Conservation (phyloP, 2,888 invertebrate genomes). For the Balanococcus diminutus region DNA sequence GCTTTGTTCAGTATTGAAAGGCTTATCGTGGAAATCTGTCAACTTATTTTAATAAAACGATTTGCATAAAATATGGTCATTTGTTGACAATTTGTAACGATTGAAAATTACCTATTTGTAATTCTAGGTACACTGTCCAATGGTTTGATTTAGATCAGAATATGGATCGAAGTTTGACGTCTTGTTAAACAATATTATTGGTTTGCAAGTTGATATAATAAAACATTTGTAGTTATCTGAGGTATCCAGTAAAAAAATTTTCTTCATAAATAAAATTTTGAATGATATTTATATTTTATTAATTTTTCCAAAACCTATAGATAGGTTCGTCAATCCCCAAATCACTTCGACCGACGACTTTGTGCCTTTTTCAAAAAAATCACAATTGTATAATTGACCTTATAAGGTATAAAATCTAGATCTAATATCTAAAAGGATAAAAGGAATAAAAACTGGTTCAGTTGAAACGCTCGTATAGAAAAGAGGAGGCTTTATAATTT, state of each 20-base stretch:
- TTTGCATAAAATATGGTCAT: neutral
- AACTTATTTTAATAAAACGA: neutral
- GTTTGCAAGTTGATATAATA: too few relatives aligned
- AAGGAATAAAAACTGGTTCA: conserved; percentile 33
- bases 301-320: neutral
- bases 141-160: neutral
- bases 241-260: neutral
- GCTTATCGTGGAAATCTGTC: neutral
- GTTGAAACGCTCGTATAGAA: neutral
- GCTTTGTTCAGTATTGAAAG: neutral
- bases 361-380: neutral
- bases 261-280: too few relatives aligned
- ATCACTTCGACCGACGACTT: neutral
- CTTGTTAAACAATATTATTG: neutral
- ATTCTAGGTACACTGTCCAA: neutral
- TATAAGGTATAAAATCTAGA: conserved; percentile 28
- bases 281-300: neutral
- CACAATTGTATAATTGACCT: neutral
- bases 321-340: neutral
- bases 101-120: neutral
- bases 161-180: neutral
- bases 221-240: too few relatives aligned
- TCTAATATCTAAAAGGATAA: conserved; percentile 36
- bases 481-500: conserved; percentile 38
- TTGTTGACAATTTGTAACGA: neutral